phyloP scores from a whole-genome alignment of 2,113 vertebrate genomes.

The Mobula birostris region DNA sequence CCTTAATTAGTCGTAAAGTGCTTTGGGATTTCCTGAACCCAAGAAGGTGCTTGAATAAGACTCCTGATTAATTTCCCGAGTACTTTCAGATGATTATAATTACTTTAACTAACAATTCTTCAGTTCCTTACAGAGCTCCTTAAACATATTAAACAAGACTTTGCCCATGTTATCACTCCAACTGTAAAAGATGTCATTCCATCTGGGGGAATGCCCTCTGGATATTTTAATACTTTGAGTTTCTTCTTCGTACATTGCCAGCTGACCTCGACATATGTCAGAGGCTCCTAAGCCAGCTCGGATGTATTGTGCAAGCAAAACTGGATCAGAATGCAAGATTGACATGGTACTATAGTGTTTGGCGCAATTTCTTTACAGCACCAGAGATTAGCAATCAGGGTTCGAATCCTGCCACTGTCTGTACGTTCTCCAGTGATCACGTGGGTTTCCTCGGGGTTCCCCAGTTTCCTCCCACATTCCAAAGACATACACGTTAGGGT shows the following conservation, averaged over 20 bases:
- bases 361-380: too few species aligned
- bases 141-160: conserved; percentile 2
- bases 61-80: neutral
- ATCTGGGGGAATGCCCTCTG: neutral
- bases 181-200: neutral
- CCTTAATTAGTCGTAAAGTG: neutral
- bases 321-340: neutral
- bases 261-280: conserved; percentile 21
- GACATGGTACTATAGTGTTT: too few species aligned
- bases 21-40: neutral
- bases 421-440: too few species aligned
- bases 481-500: too few species aligned
- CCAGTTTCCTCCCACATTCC: too few species aligned
- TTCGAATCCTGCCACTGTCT: too few species aligned
- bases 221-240: conserved; percentile 20
- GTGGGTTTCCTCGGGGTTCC: too few species aligned
- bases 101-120: neutral
- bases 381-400: too few species aligned
- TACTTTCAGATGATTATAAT: too few species aligned
- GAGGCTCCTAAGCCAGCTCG: conserved; percentile 1
- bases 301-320: neutral
- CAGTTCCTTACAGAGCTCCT: neutral
- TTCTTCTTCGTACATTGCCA: neutral
- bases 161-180: neutral
- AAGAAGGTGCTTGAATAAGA: neutral